Conservation (phyloP, 2,113 vertebrate genomes). For the Sprattus sprattus region DNA sequence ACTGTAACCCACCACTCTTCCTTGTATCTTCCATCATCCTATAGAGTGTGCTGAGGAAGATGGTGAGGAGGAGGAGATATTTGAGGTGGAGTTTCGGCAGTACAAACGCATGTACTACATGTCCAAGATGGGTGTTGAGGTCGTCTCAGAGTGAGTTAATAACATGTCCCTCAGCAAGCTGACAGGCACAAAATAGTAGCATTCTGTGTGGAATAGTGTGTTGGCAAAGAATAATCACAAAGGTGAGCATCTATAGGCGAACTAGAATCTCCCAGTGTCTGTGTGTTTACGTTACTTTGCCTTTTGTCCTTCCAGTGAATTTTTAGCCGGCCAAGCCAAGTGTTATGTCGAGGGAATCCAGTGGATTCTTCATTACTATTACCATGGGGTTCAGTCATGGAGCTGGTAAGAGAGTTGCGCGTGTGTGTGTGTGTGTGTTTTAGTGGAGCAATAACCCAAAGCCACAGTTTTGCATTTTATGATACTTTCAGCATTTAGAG, state of each 20-base stretch:
- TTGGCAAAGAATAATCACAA: no score
- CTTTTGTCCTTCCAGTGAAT: conserved; percentile 78
- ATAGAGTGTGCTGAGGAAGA: conserved; percentile 79
- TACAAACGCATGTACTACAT: conserved; percentile 98
- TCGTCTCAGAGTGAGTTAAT: conserved; percentile 90
- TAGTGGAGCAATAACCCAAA: not conserved
- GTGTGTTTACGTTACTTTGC: not conserved
- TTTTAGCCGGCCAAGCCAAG: conserved; percentile 87
- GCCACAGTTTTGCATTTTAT: not conserved
- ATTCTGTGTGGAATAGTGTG: no score
- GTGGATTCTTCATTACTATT: conserved; percentile 99
- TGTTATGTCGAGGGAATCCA: conserved; percentile 97
- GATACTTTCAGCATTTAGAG: not conserved
- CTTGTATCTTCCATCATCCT: conserved; percentile 26
- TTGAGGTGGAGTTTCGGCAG: conserved; percentile 96
- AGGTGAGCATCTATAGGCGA: no score
- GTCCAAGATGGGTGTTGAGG: conserved; percentile 95
- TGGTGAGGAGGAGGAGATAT: conserved; percentile 92
- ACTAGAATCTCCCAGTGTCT: not conserved
- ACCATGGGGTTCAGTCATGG: conserved; percentile 98
- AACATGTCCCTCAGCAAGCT: not conserved
- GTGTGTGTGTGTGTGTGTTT: not conserved
- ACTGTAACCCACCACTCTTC: not conserved
- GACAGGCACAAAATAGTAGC: not conserved
- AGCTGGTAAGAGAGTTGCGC: conserved; percentile 83